These are phyloP conservation scores for Macrosoma leucophasiata DNA, from an alignment of 2,888 invertebrate species.

Conservation along the genomic window DNA sequence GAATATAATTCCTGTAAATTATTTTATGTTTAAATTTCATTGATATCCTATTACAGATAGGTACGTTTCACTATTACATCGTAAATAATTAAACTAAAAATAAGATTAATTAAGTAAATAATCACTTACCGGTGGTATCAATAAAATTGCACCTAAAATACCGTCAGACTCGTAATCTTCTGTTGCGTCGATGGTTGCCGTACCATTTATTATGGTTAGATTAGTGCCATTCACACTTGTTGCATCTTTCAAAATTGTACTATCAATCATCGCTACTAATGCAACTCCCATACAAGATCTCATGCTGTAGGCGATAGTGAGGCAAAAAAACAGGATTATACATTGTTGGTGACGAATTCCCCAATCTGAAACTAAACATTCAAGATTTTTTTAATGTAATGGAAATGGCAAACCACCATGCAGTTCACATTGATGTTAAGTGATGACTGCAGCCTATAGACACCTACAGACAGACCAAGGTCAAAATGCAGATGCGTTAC, in stretches of 20 bases:
- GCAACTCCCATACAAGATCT: conserved; percentile 79
- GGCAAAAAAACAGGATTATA: conserved; percentile 71
- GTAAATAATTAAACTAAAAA: no score
- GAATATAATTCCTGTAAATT: no score
- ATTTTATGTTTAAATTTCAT: no score
- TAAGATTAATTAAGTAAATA: neutral
- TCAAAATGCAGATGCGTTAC: no score
- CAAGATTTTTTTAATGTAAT: no score
- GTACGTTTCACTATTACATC: no score
- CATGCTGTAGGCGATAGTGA: conserved; percentile 77
- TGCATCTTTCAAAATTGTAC: conserved; percentile 10
- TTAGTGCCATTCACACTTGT: neutral
- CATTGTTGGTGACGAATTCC: conserved; percentile 76
- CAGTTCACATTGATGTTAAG: no score
- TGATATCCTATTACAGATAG: no score
- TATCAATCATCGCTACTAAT: conserved; percentile 77
- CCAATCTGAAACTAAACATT: conserved; percentile 42
- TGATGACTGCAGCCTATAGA: no score
- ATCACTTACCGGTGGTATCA: conserved; percentile 44
- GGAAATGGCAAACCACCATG: no score
- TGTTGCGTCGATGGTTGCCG: neutral
- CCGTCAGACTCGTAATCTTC: conserved; percentile 23
- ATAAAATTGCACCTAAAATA: conserved; percentile 30
- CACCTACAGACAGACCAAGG: no score
- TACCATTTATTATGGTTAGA: conserved; percentile 1